phyloP scores from a whole-genome alignment of 1,140 invertebrate species.

The Samia ricini region DNA sequence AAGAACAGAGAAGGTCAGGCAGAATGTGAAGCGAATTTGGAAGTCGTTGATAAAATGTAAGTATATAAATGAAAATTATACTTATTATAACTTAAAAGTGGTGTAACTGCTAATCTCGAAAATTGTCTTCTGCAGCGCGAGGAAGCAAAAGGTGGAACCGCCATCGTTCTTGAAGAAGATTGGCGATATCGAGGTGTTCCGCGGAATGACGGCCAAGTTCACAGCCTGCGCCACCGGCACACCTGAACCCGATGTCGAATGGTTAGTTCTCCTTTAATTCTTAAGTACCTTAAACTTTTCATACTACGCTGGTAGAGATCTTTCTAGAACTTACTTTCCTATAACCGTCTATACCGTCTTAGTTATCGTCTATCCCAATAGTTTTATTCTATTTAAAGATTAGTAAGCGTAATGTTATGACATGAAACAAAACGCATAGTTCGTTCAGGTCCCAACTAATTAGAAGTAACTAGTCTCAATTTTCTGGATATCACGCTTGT shows the following conservation, averaged over 20 bases:
- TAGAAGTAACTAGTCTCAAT: too few relatives aligned
- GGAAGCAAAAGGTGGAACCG: constrained; percentile 86
- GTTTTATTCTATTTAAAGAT: too few relatives aligned
- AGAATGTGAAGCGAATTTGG: constrained; percentile 84
- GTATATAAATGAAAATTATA: constrained; percentile 41
- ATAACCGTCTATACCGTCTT: too few relatives aligned
- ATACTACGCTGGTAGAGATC: too few relatives aligned
- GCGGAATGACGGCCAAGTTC: constrained; percentile 93
- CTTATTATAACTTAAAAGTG: background rate
- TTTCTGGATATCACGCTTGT: too few relatives aligned
- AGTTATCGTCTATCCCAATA: too few relatives aligned
- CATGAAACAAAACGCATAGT: too few relatives aligned
- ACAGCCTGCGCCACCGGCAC: constrained; percentile 91
- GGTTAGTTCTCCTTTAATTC: constrained; percentile 29
- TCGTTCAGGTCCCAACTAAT: too few relatives aligned
- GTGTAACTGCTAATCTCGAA: background rate
- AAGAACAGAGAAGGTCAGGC: constrained; percentile 89
- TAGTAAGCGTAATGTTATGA: too few relatives aligned
- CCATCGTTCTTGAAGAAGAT: constrained; percentile 94
- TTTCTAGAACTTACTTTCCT: too few relatives aligned
- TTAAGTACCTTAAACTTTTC: too few relatives aligned
- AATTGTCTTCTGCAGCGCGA: constrained; percentile 77
- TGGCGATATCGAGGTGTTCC: constrained; percentile 91
- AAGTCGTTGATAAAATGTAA: constrained; percentile 91
- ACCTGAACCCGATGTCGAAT: constrained; percentile 88